phyloP scores from a whole-genome alignment of 2,797 vertebrate species.

The Catostomus latipinnis region DNA sequence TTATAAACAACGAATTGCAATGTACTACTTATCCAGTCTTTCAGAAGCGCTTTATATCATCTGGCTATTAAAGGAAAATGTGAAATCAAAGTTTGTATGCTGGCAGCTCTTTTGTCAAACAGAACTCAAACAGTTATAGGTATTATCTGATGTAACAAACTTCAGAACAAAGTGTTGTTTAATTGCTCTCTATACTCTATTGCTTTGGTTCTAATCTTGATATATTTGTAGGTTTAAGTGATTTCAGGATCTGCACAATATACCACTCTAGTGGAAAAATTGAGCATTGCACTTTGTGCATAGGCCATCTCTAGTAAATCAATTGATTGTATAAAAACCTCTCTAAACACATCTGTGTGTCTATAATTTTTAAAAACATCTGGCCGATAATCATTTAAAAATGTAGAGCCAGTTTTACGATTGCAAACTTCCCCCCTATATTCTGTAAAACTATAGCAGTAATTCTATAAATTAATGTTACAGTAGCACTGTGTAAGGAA shows the following conservation, averaged over 20 bases:
- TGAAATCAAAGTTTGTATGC: slow-evolving; percentile 22
- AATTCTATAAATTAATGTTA: slow-evolving; percentile 45
- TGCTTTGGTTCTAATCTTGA: slow-evolving; percentile 28
- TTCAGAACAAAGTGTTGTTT: slow-evolving; percentile 4
- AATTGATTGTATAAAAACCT: not conserved
- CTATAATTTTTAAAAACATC: not conserved
- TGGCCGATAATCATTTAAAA: not conserved
- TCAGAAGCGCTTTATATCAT: slow-evolving; percentile 22
- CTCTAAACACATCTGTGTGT: not conserved
- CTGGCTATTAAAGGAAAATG: slow-evolving; percentile 33
- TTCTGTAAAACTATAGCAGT: not conserved
- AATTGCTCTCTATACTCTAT: not conserved
- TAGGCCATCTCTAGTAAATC: not conserved
- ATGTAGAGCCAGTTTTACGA: not conserved
- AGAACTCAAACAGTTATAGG: not conserved
- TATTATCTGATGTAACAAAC: slow-evolving; percentile 21
- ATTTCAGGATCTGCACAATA: slow-evolving; percentile 66
- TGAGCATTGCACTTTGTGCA: slow-evolving; percentile 40
- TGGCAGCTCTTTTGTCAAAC: not conserved
- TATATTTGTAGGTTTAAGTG: not conserved
- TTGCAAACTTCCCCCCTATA: not conserved
- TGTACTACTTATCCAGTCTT: slow-evolving; percentile 41
- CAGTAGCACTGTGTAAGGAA: slow-evolving; percentile 66
- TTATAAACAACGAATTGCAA: slow-evolving; percentile 43
- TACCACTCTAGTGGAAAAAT: slow-evolving; percentile 76